These are phyloP conservation scores for Hystrix cristata DNA, from an alignment of 2,113 vertebrate species.

Conservation along the genomic window DNA sequence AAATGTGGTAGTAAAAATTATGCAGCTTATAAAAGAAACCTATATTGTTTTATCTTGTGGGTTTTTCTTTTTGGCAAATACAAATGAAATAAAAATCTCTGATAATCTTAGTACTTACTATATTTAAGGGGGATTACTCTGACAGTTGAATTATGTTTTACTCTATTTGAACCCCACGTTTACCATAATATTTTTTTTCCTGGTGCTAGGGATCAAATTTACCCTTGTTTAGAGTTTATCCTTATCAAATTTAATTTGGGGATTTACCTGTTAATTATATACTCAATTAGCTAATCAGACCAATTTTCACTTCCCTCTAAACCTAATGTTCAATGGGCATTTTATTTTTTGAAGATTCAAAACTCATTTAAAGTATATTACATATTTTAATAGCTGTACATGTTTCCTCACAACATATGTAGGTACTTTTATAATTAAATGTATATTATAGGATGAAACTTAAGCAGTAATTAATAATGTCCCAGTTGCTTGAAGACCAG, in stretches of 20 bases:
- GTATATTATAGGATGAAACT: neutral
- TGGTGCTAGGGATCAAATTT: neutral
- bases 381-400: neutral
- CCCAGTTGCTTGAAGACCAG: neutral
- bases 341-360: neutral
- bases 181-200: neutral
- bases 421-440: neutral
- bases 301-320: neutral
- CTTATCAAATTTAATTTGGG: neutral
- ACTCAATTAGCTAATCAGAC: neutral
- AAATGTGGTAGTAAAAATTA: conserved; percentile 37
- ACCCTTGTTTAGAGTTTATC: neutral
- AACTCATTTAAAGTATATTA: neutral
- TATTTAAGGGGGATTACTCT: conserved; percentile 28
- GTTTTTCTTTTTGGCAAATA: conserved; percentile 28
- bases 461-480: neutral
- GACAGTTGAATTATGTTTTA: conserved; percentile 33
- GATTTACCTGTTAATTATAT: neutral
- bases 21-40: neutral
- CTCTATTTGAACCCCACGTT: neutral
- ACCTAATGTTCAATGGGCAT: neutral
- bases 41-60: neutral
- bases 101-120: neutral
- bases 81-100: conserved; percentile 15
- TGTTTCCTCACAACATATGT: neutral